Evolutionary conservation across 2,888 invertebrate genomes (phyloP).

Genomic region (Itoplectis maculator): DNA sequence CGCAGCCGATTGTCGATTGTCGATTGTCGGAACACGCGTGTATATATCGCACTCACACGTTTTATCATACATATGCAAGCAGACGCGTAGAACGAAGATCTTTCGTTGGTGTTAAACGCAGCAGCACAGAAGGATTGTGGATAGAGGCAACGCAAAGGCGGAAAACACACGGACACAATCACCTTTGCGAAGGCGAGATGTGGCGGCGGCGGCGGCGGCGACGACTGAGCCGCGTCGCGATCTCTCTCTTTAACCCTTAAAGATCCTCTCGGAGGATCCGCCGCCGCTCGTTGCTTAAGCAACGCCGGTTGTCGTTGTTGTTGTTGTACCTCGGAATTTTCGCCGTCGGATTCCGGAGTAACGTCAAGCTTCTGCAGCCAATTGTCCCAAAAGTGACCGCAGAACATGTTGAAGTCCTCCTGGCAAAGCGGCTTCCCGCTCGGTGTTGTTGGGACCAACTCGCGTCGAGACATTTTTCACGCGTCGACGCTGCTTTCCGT

Average conservation of each 20-base stretch:
- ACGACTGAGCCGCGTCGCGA: constrained; percentile 50
- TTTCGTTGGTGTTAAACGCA: too few species aligned
- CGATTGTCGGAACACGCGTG: not conserved
- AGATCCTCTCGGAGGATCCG: constrained; percentile 39
- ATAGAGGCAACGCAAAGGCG: constrained; percentile 13
- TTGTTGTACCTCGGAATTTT: constrained; percentile 78
- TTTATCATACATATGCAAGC: not conserved
- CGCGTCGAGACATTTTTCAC: constrained; percentile 65
- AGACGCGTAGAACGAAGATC: not conserved
- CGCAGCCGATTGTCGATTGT: not conserved
- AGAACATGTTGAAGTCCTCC: constrained; percentile 61
- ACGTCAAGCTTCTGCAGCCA: constrained; percentile 79
- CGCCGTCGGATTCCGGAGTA: constrained; percentile 80
- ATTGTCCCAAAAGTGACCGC: constrained; percentile 75
- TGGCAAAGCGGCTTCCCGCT: constrained; percentile 55
- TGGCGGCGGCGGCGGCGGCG: too few species aligned
- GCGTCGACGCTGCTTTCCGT: too few species aligned
- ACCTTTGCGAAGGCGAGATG: constrained; percentile 63
- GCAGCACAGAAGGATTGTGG: not conserved
- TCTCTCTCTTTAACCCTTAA: constrained; percentile 55
- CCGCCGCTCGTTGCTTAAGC: constrained; percentile 35
- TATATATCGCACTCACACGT: not conserved
- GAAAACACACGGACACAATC: constrained; percentile 55
- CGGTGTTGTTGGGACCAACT: constrained; percentile 56
- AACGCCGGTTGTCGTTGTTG: too few species aligned